These are phyloP conservation scores for Nycteola revayana DNA, from an alignment of 2,888 invertebrate genomes.

Conservation along the genomic window DNA sequence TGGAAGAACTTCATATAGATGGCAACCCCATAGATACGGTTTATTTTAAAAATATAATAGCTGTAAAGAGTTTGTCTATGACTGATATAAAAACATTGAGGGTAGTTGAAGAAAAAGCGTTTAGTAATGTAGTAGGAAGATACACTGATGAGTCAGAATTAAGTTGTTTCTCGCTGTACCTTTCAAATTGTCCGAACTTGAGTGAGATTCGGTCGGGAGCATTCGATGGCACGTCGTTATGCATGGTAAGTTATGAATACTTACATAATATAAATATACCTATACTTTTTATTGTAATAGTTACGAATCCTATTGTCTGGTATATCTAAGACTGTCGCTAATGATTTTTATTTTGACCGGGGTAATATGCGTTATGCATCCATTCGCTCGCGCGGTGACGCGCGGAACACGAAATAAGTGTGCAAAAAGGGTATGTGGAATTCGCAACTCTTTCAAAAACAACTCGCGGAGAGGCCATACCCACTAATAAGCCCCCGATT, in stretches of 20 bases:
- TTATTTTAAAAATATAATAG: slow-evolving; percentile 70
- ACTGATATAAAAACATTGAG: slow-evolving; percentile 57
- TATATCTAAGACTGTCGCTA: too few relatives aligned
- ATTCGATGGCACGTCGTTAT: slow-evolving; percentile 74
- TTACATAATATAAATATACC: background rate
- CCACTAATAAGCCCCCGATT: too few relatives aligned
- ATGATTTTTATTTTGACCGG: too few relatives aligned
- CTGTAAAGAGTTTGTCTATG: slow-evolving; percentile 66
- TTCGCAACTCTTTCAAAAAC: too few relatives aligned
- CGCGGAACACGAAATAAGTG: too few relatives aligned
- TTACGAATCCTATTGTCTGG: too few relatives aligned
- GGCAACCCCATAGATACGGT: slow-evolving; percentile 75
- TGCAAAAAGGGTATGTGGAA: too few relatives aligned
- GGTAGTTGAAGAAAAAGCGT: slow-evolving; percentile 67
- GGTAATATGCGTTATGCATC: too few relatives aligned
- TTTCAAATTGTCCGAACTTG: slow-evolving; percentile 70
- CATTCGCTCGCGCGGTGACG: too few relatives aligned
- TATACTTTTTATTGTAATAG: too few relatives aligned
- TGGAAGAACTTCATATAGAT: slow-evolving; percentile 75
- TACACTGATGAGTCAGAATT: slow-evolving; percentile 39
- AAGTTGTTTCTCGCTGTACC: slow-evolving; percentile 72
- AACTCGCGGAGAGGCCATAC: too few relatives aligned
- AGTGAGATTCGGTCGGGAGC: slow-evolving; percentile 63
- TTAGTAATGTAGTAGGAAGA: slow-evolving; percentile 70
- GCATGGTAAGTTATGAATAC: slow-evolving; percentile 78